These are phyloP conservation scores for Alsophila aescularia DNA, from an alignment of 2,888 invertebrate genomes.

Conservation along the genomic window DNA sequence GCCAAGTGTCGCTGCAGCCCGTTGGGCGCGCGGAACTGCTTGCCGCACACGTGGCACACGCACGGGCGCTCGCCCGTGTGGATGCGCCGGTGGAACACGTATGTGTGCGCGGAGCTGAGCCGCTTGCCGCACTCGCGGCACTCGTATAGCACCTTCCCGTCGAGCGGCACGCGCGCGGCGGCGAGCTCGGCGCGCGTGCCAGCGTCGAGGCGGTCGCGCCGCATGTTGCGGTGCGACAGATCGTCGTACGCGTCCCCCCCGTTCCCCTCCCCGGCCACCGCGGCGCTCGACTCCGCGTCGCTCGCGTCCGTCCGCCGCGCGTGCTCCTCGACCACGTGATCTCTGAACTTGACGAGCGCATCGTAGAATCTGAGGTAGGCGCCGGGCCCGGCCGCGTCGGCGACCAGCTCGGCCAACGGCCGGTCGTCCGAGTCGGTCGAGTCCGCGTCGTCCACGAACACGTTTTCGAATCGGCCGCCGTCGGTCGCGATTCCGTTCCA, in stretches of 20 bases:
- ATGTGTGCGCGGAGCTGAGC: conserved; percentile 86
- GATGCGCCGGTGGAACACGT: conserved; percentile 85
- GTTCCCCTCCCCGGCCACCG: conserved; percentile 37
- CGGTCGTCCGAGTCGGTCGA: conserved; percentile 13
- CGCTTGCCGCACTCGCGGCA: conserved; percentile 85
- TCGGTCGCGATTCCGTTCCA: background rate
- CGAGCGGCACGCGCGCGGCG: conserved; percentile 63
- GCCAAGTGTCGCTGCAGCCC: conserved; percentile 86
- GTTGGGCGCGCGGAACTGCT: conserved; percentile 87
- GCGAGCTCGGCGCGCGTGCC: conserved; percentile 60
- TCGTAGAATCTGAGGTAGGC: conserved; percentile 50
- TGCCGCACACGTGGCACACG: conserved; percentile 87
- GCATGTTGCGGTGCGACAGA: conserved; percentile 64
- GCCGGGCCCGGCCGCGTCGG: background rate
- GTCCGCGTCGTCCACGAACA: background rate
- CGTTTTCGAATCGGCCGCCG: background rate
- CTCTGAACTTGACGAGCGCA: conserved; percentile 63
- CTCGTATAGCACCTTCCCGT: conserved; percentile 82
- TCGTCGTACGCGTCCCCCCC: conserved; percentile 63
- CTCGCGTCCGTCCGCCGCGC: conserved; percentile 37
- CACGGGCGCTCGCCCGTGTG: conserved; percentile 87
- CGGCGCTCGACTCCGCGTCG: conserved; percentile 55
- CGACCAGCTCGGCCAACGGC: conserved; percentile 16
- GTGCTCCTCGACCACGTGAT: conserved; percentile 51
- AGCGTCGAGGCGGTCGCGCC: conserved; percentile 63